A percentile compares a stretch with the other conserved stretches of the same genome.
phyloP scores from a whole-genome alignment of 2,797 vertebrate species.

The Nyctalus aviator region DNA sequence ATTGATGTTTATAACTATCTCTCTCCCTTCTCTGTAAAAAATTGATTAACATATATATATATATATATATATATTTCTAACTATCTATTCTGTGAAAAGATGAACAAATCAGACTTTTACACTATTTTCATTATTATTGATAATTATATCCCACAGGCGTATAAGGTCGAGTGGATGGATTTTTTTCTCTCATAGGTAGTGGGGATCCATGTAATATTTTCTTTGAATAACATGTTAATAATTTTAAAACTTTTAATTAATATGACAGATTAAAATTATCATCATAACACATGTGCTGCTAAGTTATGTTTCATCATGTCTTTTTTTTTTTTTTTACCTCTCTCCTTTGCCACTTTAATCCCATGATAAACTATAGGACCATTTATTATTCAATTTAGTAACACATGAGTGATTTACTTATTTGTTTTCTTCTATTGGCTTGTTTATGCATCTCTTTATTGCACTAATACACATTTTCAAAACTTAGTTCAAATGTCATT shows the following conservation, averaged over 20 bases:
- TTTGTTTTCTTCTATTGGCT: not conserved
- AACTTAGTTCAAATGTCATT: not conserved
- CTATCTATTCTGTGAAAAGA: not conserved
- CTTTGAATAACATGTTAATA: not conserved
- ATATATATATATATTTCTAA: not conserved
- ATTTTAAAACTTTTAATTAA: not conserved
- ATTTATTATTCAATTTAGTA: not conserved
- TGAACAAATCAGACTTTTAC: not conserved
- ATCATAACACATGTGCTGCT: not conserved
- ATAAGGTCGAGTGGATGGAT: not conserved
- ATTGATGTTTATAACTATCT: no score
- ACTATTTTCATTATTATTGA: conserved; percentile 16
- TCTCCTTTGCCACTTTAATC: not conserved
- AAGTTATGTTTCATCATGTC: not conserved
- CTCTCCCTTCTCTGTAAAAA: no score
- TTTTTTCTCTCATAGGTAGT: not conserved
- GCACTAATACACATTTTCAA: not conserved
- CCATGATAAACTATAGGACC: not conserved
- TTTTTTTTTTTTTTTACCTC: not conserved
- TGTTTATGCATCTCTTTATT: not conserved
- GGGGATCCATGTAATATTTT: not conserved
- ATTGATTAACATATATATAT: no score
- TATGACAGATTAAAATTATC: not conserved
- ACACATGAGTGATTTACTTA: not conserved
- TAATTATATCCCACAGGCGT: not conserved